Evolutionary conservation across 2,797 vertebrate genomes (phyloP), one percentile per base, ranked within the genome.

Genomic region (Rhinophrynus dorsalis): DNA sequence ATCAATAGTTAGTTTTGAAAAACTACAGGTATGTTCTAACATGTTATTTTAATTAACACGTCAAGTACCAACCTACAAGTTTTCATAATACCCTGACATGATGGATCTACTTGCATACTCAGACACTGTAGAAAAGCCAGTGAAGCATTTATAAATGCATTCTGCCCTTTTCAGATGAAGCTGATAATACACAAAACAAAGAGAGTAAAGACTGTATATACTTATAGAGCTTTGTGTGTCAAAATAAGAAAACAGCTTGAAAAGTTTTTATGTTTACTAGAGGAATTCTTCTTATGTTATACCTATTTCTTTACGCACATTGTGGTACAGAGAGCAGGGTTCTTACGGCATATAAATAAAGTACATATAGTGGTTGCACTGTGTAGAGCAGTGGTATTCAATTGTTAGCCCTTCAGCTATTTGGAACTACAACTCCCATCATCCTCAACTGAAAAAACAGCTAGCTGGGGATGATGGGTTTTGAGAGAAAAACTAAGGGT

Each of bases 11-110:
- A 37, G 38, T 47, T 61, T 54, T 44, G 67, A 61, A 21, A 69
- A 69, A 61, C 9, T 70, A 21, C 57, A 70, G 67, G 67, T 70
- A 70, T 70, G 57, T 56, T 70, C 37, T 61, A 69, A 54, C 67
- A 69, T 69, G 67, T 69, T 69, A 44, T 69, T 69, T 69, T 69
- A 69, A 54, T 61, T 60, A 61, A 52, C 45, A 69, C 17, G 47
- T 61, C 44, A 69, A 44, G 56, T 61, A 61, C 67, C 37, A 69
- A 69, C 57, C 51, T 44, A 38, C 38, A 29, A 52, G 40, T 37
- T 54, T 42, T 51, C 15, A 26, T 51, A 69, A 60, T 26, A 69
- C 21, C 38, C 17, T 50, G 33, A 52, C 57, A 60, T 69, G 47
- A 69, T 69, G 67, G 54, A 29, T 57, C 51, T 67, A 15, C 55